Base-by-base conservation (phyloP, 2,113 vertebrate genomes). In the Gorilla gorilla region DNA sequence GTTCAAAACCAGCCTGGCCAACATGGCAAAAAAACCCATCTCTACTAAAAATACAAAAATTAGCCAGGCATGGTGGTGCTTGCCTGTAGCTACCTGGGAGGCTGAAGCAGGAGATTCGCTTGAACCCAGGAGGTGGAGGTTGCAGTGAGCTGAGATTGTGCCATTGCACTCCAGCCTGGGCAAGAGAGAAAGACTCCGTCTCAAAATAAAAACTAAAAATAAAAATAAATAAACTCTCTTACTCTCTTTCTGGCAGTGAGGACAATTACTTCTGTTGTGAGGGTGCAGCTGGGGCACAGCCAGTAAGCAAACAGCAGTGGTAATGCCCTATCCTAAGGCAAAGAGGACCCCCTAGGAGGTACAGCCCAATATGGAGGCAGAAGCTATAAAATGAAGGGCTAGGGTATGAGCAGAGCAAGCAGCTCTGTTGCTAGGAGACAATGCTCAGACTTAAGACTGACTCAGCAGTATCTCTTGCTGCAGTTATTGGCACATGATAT, bases 381-480 rank as follows among this genome's bases (percentile, higher is more conserved):
- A 66, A 45, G 57, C n/a, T 75, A 8, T 48, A 76, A 40, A 45
- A 64, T 55, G 50, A 48, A 68, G 48, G 76, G 55, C 75, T 45
- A 43, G 20, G 38, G 55, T 45, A 61, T 18, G 64, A 97, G 87
- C 83, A 76, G 45, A 81, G 10, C 66, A 66, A 81, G 75, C 38
- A 78, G 52, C 52, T 72, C 88, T 90, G 96, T 96, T 98, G 72
- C 94, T 96, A 97, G 95, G 96, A 96, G 70, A 97, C 72, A 13
- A 40, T 55, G 55, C 64, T 70, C 14, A 30, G 95, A 84, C 50
- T 92, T 75, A 66, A 93, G 75, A 81, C 97, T 93, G 86, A 95
- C 97, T 97, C 97, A 97, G 97, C 95, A 90, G 30, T 94, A 85
- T 93, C 82, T 92, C 70, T 70, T 61, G 93, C 85, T 82, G 32